phyloP scores from a whole-genome alignment of 1,140 invertebrate species.

The Papilio helenus region DNA sequence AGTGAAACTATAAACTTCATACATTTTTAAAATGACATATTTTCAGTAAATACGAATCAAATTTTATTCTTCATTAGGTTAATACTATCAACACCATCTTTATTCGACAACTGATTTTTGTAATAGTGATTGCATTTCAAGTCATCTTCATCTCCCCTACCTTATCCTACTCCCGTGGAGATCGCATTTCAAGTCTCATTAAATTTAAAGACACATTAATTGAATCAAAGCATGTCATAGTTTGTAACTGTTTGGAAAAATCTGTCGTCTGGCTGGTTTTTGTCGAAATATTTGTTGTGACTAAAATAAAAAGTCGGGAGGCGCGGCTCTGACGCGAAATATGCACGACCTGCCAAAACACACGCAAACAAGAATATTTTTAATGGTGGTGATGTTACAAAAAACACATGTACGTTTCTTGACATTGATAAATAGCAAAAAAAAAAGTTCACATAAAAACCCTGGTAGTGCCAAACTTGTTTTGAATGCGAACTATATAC shows the following conservation, averaged over 20 bases:
- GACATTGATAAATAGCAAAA: slow-evolving; percentile 22
- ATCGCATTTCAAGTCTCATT: neutral
- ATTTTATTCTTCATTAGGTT: neutral
- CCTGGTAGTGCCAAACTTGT: slow-evolving; percentile 21
- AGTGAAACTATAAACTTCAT: neutral
- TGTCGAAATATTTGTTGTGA: neutral
- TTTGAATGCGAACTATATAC: neutral
- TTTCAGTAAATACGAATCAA: neutral
- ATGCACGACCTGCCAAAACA: slow-evolving; percentile 11
- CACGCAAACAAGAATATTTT: neutral
- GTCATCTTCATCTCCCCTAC: too few relatives aligned
- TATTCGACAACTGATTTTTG: neutral
- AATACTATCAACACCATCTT: neutral
- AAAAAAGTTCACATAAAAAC: slow-evolving; percentile 21
- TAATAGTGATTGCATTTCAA: neutral
- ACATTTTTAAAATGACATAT: neutral
- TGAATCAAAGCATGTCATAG: neutral
- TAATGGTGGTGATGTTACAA: neutral
- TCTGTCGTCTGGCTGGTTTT: neutral
- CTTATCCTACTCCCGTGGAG: too few relatives aligned
- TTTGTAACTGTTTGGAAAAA: neutral
- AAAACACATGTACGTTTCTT: neutral
- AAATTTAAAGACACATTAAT: neutral
- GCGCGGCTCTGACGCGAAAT: slow-evolving; percentile 14
- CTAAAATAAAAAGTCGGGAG: slow-evolving; percentile 15